Percentiles rank a stretch among this genome's conserved stretches.
phyloP scores from a whole-genome alignment of 2,113 vertebrate species.

The Equus quagga region DNA sequence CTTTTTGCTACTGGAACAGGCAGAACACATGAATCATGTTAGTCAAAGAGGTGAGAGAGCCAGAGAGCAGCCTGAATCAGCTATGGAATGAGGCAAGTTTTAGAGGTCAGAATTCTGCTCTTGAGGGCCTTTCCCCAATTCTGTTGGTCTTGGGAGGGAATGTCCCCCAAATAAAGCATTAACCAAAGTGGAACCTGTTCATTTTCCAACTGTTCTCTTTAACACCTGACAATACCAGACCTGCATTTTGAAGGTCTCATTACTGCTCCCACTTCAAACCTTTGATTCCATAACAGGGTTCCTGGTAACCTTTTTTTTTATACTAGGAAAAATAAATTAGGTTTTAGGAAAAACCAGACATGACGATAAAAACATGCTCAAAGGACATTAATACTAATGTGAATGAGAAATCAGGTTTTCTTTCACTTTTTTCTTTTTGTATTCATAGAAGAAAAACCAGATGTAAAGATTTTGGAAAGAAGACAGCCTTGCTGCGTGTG shows the following conservation, averaged over 20 bases:
- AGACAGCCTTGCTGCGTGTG: neutral
- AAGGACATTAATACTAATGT: neutral
- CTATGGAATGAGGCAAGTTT: neutral
- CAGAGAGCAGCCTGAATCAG: neutral
- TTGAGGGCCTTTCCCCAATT: neutral
- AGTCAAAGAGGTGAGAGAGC: neutral
- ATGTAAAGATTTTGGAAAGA: neutral
- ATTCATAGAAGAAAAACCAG: neutral
- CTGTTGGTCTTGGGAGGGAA: neutral
- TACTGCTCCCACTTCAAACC: neutral
- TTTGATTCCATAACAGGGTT: neutral
- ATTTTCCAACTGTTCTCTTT: slow-evolving; percentile 56
- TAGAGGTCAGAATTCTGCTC: neutral
- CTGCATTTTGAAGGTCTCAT: neutral
- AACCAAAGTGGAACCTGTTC: slow-evolving; percentile 42
- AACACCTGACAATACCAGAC: neutral
- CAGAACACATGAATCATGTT: slow-evolving; percentile 50
- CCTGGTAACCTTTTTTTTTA: neutral
- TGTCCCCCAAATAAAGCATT: neutral
- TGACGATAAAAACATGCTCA: neutral
- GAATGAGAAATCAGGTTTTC: neutral
- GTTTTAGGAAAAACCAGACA: neutral
- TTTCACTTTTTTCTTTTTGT: neutral
- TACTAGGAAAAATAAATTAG: neutral
- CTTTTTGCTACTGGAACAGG: slow-evolving; percentile 81